phyloP scores from a whole-genome alignment of 2,113 vertebrate species.

The Urocynchramus pylzowi region DNA sequence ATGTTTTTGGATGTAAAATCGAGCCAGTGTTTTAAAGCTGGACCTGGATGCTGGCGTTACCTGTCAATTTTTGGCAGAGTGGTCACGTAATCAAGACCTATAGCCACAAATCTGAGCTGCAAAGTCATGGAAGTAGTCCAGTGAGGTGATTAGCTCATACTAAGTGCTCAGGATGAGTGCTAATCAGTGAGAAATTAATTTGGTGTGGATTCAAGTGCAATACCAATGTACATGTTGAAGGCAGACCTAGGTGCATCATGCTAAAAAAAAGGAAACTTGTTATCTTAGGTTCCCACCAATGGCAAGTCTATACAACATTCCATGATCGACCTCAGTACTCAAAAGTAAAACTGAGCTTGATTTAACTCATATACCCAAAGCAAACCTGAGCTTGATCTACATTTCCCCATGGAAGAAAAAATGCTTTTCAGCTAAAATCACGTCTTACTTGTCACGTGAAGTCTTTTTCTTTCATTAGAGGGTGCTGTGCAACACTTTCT shows the following conservation, averaged over 20 bases:
- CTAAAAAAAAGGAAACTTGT: not conserved
- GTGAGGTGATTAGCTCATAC: not conserved
- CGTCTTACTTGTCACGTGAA: not conserved
- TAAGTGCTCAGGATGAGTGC: not conserved
- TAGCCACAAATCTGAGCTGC: not conserved
- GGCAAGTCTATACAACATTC: not conserved
- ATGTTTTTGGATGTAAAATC: not conserved
- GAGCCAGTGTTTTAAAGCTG: not conserved
- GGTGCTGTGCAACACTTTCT: not conserved
- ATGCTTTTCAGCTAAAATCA: not conserved
- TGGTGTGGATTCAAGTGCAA: not conserved
- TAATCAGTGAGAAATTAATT: not conserved
- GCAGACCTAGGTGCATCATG: not conserved
- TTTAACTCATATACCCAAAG: not conserved
- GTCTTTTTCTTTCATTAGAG: not conserved
- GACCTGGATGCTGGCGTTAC: not conserved
- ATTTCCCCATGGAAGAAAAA: not conserved
- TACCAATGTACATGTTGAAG: not conserved
- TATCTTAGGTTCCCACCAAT: not conserved
- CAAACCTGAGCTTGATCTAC: not conserved
- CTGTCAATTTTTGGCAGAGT: not conserved
- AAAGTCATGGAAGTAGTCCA: not conserved
- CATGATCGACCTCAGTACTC: not conserved
- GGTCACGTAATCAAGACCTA: not conserved
- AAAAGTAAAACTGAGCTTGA: not conserved